Evolutionary conservation across 1,140 invertebrate species (phyloP).

Genomic region (Asbolus verrucosus): DNA sequence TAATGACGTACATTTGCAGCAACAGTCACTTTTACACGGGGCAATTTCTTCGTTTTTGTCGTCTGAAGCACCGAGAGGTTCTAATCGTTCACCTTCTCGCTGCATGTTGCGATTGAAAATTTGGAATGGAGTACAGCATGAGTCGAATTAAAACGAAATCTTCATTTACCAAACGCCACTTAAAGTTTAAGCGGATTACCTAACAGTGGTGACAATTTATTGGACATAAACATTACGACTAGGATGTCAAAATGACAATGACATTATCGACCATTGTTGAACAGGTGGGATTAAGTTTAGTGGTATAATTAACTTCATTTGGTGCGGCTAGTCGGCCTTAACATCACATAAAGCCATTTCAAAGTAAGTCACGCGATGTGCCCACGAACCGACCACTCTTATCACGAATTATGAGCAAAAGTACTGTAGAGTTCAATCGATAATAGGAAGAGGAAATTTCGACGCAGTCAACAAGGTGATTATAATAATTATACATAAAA

Average conservation of each 20-base stretch:
- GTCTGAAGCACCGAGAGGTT: conserved; percentile 80
- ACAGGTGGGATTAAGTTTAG: conserved; percentile 13
- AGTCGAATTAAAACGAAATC: neutral
- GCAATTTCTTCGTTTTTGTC: conserved; percentile 66
- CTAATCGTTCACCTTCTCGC: conserved; percentile 74
- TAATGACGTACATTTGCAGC: conserved; percentile 64
- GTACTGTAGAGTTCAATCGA: neutral
- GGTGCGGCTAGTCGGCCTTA: conserved; percentile 1
- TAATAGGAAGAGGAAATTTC: conserved; percentile 1
- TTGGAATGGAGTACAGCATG: neutral
- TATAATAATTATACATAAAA: conserved; percentile 6
- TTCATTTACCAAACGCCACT: neutral
- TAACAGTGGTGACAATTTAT: neutral
- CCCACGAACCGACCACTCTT: conserved; percentile 14
- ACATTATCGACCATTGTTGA: conserved; percentile 26
- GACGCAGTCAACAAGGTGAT: neutral
- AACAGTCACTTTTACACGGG: conserved; percentile 40
- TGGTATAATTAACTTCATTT: conserved; percentile 32
- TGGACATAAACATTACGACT: neutral
- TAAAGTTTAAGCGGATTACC: neutral
- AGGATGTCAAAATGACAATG: conserved; percentile 15
- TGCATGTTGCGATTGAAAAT: neutral
- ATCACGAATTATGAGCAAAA: neutral
- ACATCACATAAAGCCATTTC: conserved; percentile 15
- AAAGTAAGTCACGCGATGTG: conserved; percentile 24